A percentile compares a stretch with the other conserved stretches of the same genome.
These are phyloP conservation scores for Pangasianodon hypophthalmus DNA, from an alignment of 2,113 vertebrate species.

Conservation along the genomic window DNA sequence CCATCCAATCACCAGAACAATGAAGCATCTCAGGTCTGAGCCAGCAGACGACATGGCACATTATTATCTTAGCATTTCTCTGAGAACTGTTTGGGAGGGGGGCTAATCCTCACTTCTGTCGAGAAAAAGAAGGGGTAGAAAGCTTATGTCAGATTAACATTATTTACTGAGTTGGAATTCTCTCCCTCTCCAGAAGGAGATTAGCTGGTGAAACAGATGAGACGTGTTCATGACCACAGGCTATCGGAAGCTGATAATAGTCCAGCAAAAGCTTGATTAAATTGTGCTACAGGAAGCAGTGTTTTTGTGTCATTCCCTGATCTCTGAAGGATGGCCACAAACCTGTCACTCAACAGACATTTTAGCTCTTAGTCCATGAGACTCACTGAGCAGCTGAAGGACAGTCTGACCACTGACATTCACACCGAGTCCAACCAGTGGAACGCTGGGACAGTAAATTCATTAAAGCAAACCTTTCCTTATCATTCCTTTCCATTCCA, in stretches of 20 bases:
- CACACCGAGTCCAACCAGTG: not conserved
- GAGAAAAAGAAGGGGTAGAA: constrained; percentile 41
- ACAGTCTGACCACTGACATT: not conserved
- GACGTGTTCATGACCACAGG: constrained; percentile 62
- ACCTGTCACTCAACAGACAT: constrained; percentile 49
- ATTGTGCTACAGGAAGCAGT: constrained; percentile 59
- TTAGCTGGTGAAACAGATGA: constrained; percentile 69
- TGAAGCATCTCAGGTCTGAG: constrained; percentile 54
- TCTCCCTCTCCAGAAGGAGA: constrained; percentile 67
- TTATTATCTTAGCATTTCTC: constrained; percentile 59
- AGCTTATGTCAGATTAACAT: constrained; percentile 70
- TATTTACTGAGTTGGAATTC: constrained; percentile 68
- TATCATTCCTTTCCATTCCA: not conserved
- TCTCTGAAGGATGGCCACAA: constrained; percentile 20
- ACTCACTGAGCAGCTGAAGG: not conserved
- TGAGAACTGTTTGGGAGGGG: constrained; percentile 42
- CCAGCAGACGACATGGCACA: constrained; percentile 50
- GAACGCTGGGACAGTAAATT: not conserved
- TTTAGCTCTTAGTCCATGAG: not conserved
- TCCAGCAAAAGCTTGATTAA: constrained; percentile 66
- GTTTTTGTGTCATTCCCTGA: constrained; percentile 50
- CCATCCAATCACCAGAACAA: constrained; percentile 10
- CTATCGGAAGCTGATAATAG: constrained; percentile 48
- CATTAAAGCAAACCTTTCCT: not conserved
- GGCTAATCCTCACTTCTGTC: constrained; percentile 59